Percentiles rank a stretch among this genome's conserved stretches.
Conservation (phyloP, 2,888 invertebrate genomes). For the Melanophora roralis region DNA sequence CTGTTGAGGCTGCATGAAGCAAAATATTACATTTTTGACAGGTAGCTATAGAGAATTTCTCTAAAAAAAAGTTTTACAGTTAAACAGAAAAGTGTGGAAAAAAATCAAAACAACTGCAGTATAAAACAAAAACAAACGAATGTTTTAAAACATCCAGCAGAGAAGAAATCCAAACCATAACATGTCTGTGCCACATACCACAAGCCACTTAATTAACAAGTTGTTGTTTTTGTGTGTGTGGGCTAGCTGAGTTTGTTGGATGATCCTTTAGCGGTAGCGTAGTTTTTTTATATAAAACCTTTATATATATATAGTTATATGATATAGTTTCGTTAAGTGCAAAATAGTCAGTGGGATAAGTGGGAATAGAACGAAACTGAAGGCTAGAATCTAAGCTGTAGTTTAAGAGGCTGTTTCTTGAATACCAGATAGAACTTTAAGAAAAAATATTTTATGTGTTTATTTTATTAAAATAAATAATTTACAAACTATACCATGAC, state of each 20-base stretch:
- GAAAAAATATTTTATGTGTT: too few relatives aligned
- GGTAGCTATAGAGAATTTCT: background rate
- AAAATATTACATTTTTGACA: constrained; percentile 46
- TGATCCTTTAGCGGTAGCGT: constrained; percentile 48
- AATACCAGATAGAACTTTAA: too few relatives aligned
- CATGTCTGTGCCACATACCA: constrained; percentile 61
- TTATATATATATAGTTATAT: too few relatives aligned
- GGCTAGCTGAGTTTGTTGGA: constrained; percentile 51
- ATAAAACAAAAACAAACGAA: background rate
- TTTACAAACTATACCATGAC: too few relatives aligned
- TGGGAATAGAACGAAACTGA: too few relatives aligned
- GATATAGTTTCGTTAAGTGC: too few relatives aligned
- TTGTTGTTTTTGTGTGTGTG: constrained; percentile 29
- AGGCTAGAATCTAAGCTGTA: too few relatives aligned
- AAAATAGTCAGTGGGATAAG: too few relatives aligned
- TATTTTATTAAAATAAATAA: too few relatives aligned
- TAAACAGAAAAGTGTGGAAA: constrained; percentile 46
- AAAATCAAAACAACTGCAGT: background rate
- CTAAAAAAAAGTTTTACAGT: constrained; percentile 10
- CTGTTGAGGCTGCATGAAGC: constrained; percentile 7
- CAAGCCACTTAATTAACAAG: constrained; percentile 62
- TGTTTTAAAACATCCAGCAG: constrained; percentile 27
- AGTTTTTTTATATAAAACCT: too few relatives aligned
- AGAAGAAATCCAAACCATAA: constrained; percentile 48
- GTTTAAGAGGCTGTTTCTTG: too few relatives aligned